phyloP scores from a whole-genome alignment of 2,888 invertebrate genomes.

The Rhorus exstirpatorius region DNA sequence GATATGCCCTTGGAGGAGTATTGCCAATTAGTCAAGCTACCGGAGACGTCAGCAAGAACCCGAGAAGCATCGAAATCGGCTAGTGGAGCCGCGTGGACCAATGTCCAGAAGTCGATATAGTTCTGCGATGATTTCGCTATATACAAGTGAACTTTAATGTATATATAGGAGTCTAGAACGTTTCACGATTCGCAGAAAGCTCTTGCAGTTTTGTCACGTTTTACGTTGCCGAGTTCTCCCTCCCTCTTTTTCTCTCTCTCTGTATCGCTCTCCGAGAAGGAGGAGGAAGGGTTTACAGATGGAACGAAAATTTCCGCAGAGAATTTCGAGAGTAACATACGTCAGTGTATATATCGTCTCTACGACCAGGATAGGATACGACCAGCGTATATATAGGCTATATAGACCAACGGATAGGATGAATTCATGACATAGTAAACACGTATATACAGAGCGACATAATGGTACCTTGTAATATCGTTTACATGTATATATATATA shows the following conservation, averaged over 20 bases:
- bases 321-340: constrained; percentile 39
- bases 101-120: constrained; percentile 57
- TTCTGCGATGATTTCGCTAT: constrained; percentile 3
- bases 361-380: too few species aligned
- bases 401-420: constrained; percentile 30
- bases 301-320: constrained; percentile 63
- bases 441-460: constrained; percentile 20
- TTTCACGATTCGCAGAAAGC: constrained; percentile 39
- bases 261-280: too few species aligned
- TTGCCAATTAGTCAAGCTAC: constrained; percentile 80
- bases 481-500: constrained; percentile 19
- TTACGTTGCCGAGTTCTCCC: constrained; percentile 55
- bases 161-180: constrained; percentile 11
- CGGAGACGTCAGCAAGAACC: constrained; percentile 31
- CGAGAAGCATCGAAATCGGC: constrained; percentile 32
- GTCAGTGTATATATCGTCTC: constrained; percentile 6
- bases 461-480: constrained; percentile 25
- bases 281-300: constrained; percentile 39
- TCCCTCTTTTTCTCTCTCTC: constrained; percentile 41
- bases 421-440: constrained; percentile 33
- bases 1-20: constrained; percentile 70
- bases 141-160: neutral
- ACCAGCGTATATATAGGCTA: neutral
- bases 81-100: constrained; percentile 26
- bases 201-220: constrained; percentile 63